A percentile compares a stretch with the other conserved stretches of the same genome.
Conservation (phyloP, 1,140 invertebrate species). For the Solenopsis fugax region DNA sequence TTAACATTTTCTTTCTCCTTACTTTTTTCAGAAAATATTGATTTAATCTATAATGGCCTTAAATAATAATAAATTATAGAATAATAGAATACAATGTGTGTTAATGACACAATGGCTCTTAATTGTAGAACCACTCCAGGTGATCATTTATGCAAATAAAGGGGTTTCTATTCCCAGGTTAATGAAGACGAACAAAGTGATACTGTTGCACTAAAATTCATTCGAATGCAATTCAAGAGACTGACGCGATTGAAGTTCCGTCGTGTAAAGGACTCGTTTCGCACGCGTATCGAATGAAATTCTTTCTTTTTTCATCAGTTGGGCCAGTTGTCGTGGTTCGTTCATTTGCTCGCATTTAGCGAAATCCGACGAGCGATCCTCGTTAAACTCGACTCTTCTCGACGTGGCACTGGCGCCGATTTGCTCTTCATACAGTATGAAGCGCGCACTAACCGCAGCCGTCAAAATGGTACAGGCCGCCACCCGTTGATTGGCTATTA, state of each 20-base stretch:
- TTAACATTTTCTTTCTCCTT: no score
- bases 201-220: not conserved
- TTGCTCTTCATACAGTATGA: conserved; percentile 46
- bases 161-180: no score
- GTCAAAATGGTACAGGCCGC: conserved; percentile 50
- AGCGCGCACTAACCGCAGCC: conserved; percentile 36
- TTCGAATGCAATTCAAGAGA: not conserved
- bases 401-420: conserved; percentile 15
- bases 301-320: not conserved
- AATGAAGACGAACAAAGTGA: no score
- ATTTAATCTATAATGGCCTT: no score
- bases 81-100: no score
- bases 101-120: no score
- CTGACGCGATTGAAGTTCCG: not conserved
- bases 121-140: no score
- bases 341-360: conserved; percentile 28
- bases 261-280: not conserved
- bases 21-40: no score
- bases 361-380: conserved; percentile 27
- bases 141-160: no score
- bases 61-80: no score
- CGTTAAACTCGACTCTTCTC: conserved; percentile 26
- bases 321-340: not conserved
- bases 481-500: conserved; percentile 62
- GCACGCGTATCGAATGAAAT: not conserved